Evolutionary conservation across 2,113 vertebrate species (phyloP).

Genomic region (Cyphomyrus discorhynchus): DNA sequence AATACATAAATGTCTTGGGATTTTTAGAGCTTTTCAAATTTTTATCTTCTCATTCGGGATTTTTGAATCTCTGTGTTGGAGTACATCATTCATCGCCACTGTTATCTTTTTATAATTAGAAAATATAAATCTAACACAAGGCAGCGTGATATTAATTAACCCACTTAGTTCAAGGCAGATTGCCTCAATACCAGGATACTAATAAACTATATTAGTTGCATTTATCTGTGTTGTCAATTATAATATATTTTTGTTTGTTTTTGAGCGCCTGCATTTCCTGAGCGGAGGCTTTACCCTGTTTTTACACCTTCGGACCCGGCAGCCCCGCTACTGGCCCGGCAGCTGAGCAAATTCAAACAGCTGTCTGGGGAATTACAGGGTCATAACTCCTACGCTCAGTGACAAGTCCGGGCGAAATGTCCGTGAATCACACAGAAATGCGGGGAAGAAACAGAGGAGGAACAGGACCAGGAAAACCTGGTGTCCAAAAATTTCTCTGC

Average conservation of each 20-base stretch:
- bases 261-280: background rate
- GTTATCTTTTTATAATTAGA: background rate
- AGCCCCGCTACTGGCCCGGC: conserved; percentile 26
- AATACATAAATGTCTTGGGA: background rate
- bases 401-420: background rate
- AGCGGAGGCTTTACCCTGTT: background rate
- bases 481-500: background rate
- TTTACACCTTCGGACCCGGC: background rate
- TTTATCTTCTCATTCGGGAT: background rate
- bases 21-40: background rate
- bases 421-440: background rate
- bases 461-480: background rate
- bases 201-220: background rate
- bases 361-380: conserved; percentile 43
- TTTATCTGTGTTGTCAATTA: background rate
- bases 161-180: background rate
- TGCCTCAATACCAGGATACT: background rate
- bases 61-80: background rate
- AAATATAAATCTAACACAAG: background rate
- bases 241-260: background rate
- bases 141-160: background rate
- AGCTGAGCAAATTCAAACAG: conserved; percentile 42
- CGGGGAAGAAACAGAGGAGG: background rate
- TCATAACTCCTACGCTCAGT: conserved; percentile 26
- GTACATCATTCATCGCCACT: background rate